These are phyloP conservation scores for Pachypanchax playfairii DNA, from an alignment of 2,113 vertebrate genomes.

Conservation along the genomic window DNA sequence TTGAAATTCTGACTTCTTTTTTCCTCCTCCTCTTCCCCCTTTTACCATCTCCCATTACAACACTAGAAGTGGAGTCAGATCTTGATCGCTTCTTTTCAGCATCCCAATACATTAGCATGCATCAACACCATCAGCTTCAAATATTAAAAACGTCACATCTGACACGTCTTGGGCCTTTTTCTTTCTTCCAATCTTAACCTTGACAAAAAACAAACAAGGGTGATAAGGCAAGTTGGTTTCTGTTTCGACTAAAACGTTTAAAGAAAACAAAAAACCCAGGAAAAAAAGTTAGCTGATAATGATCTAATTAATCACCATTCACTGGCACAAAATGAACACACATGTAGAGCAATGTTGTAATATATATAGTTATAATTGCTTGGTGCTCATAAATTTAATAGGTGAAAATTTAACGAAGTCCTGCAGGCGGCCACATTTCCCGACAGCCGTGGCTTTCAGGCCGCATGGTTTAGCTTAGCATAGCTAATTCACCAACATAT, in stretches of 20 bases:
- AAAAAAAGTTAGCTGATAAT: conserved; percentile 21
- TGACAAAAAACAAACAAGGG: conserved; percentile 99
- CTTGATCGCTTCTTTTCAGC: conserved; percentile 83
- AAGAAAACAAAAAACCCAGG: conserved; percentile 42
- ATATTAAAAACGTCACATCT: conserved; percentile 97
- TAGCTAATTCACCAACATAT: not conserved
- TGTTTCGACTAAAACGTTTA: conserved; percentile 46
- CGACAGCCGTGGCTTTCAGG: conserved; percentile 10
- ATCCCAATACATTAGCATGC: conserved; percentile 93
- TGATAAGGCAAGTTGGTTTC: conserved; percentile 90
- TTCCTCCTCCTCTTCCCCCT: conserved; percentile 91
- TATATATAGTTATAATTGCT: not conserved
- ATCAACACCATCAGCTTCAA: conserved; percentile 99
- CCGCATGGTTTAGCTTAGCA: conserved; percentile 28
- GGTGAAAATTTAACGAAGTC: not conserved
- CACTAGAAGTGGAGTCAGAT: conserved; percentile 89
- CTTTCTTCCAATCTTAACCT: conserved; percentile 97
- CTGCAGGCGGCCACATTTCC: conserved; percentile 4
- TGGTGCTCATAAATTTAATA: not conserved
- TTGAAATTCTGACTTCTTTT: conserved; percentile 87
- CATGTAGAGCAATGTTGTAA: no score
- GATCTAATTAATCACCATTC: not conserved
- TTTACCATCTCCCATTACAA: conserved; percentile 95
- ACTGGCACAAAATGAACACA: no score
- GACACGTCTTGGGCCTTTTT: conserved; percentile 96